Base-by-base conservation (phyloP, 2,888 invertebrate species). In the Formica aserva region DNA sequence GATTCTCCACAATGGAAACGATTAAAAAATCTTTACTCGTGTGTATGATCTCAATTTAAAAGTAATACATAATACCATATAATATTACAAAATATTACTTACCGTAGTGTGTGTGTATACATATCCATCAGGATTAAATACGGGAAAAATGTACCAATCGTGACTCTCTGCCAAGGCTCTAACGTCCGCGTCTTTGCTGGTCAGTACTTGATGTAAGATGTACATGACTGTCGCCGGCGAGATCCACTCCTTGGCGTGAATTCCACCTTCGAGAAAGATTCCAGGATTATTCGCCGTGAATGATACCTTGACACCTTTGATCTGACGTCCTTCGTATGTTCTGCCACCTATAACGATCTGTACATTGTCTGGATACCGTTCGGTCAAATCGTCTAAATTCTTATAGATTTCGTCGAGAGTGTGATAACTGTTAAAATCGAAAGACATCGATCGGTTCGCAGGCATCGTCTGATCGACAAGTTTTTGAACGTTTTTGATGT, bases 211-310 rank as follows among this genome's bases (percentile, higher is more conserved):
- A 86, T 97, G 96, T 6, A 96, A 93, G 1, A 97, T 94, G 88
- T 96, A 97, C 0, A 97, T 96, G 0, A 96, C 94, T 0, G 96
- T 95, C 0, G 97, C 96, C 0, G 97, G 96, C 0, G 96, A 96
- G 6, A 97, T 95, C 97, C 97, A 98, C 94, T 98, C 98, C 67
- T 98, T 96, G 0, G 96, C 97, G 85, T 97, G 96, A 90, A 97
- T 97, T 69, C 96, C 95, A 85, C 92, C 96, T 92, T 97, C 97
- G 81, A 97, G 95, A 86, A 97, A 96, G 81, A 97, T 95, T 0
- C 95, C 96, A 18, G 95, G 96, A 88, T 96, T 95, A 29, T 93
- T 93, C 0, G 93, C 90, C 5, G 89, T 91, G 82, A 95, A 95
- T 83, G 95, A 94, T 92, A 96, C 95, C 67, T 96, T 96, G 5